Base-by-base conservation (phyloP, 2,888 invertebrate genomes). In the Ophion obscuratus region DNA sequence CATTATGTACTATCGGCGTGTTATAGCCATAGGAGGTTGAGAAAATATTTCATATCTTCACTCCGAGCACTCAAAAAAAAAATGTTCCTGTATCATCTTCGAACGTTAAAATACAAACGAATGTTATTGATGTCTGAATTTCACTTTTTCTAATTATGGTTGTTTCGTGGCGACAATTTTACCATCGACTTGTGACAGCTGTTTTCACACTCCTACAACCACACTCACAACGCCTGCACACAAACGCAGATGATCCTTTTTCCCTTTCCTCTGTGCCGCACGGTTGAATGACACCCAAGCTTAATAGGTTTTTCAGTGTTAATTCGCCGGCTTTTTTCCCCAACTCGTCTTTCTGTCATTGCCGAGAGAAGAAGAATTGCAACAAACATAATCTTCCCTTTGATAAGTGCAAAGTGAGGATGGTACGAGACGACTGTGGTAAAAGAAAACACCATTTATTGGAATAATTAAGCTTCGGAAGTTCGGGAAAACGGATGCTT, bases 221-320 rank as follows among this genome's bases (percentile, higher is more conserved):
- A 17, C 47, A 44, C 64, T 68, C 53, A 76, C 66, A 40, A n/a
- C 40, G 76, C 76, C 75, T 81, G 62, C 20, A 2, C 24, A 24
- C 24, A 68, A 81, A 68, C 11, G 64, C 61, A 11, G 31, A 40
- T 61, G 14, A n/a, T 73, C n/a, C 9, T 27, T 59, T 64, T 61
- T 27, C 7, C n/a, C 40, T 53, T 9, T 3, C 14, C 57, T 68
- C 24, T 74, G 40, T 40, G 40, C 9, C 40, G 7, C 73, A 7
- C 40, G 31, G 11, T 31, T 70, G 24, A 24, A 64, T 36, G 24
- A 57, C 24, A 61, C 31, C 40, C 61, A 61, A 44, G 14, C 14
- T 9, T n/a, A 9, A 27, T 24, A 27, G 27, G 1, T 70, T 53
- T 20, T 20, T 40, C 40, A 40, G 9, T 9, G 9, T 40, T 40